A percentile compares a stretch with the other conserved stretches of the same genome.
These are phyloP conservation scores for Enteromius afrohamiltoni DNA, from an alignment of 2,797 vertebrate species.

Conservation along the genomic window DNA sequence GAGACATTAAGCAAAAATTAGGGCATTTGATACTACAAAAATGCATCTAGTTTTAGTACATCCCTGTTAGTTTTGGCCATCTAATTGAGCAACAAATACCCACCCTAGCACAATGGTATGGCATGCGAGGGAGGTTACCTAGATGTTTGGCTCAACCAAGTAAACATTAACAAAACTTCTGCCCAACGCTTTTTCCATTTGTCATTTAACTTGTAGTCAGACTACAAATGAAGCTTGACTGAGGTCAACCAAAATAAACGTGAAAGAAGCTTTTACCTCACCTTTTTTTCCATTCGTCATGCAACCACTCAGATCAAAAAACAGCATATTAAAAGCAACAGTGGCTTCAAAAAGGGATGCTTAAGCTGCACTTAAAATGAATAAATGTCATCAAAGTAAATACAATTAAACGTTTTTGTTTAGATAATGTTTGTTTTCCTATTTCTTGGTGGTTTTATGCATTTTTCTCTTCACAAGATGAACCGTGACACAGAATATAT, in stretches of 20 bases:
- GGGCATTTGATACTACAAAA: slow-evolving; percentile 32
- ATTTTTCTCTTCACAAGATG: not conserved
- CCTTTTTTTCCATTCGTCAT: slow-evolving; percentile 33
- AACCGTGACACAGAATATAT: not conserved
- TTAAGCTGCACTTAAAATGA: slow-evolving; percentile 4
- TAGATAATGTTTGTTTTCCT: not conserved
- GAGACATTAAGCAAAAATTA: slow-evolving; percentile 28
- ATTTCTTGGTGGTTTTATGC: not conserved
- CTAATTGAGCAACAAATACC: slow-evolving; percentile 28
- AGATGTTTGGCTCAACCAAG: slow-evolving; percentile 41
- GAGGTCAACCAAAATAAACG: slow-evolving; percentile 41
- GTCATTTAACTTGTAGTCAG: slow-evolving; percentile 25
- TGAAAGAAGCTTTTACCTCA: slow-evolving; percentile 7
- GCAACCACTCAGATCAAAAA: slow-evolving; percentile 14
- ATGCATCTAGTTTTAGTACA: slow-evolving; percentile 34
- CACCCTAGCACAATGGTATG: slow-evolving; percentile 24
- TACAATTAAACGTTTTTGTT: not conserved
- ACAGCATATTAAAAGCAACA: not conserved
- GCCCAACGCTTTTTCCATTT: slow-evolving; percentile 33
- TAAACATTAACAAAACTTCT: slow-evolving; percentile 35
- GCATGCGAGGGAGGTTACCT: slow-evolving; percentile 27
- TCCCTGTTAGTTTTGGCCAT: slow-evolving; percentile 39
- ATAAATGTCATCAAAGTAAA: not conserved
- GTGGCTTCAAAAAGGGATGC: not conserved
- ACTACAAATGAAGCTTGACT: slow-evolving; percentile 35